phyloP scores from a whole-genome alignment of 2,888 invertebrate species.

The Diaperis boleti region DNA sequence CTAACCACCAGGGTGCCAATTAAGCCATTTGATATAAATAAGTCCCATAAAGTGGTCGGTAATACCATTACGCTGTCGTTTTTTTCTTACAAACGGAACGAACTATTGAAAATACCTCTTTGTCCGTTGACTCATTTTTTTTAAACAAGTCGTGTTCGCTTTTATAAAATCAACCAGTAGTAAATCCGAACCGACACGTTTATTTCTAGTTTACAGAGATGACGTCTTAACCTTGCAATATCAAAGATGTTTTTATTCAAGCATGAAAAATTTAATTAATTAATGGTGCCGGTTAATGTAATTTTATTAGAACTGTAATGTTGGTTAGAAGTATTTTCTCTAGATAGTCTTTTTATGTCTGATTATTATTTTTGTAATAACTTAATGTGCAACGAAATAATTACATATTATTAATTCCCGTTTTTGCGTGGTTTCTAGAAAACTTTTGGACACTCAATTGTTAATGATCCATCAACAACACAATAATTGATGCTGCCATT shows the following conservation, averaged over 20 bases:
- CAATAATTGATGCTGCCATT: no score
- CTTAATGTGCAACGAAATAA: no score
- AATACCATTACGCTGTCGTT: slow-evolving; percentile 4
- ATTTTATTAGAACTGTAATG: slow-evolving; percentile 14
- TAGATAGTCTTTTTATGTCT: no score
- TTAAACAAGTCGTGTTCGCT: slow-evolving; percentile 20
- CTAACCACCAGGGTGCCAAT: slow-evolving; percentile 36
- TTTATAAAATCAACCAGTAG: slow-evolving; percentile 32
- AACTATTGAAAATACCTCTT: slow-evolving; percentile 18
- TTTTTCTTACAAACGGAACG: slow-evolving; percentile 12
- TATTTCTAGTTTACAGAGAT: slow-evolving; percentile 29
- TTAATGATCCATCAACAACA: no score
- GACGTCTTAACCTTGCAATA: slow-evolving; percentile 33
- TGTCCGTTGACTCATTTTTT: slow-evolving; percentile 24
- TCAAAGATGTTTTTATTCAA: slow-evolving; percentile 30
- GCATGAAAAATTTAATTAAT: slow-evolving; percentile 35
- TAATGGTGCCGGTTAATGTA: slow-evolving; percentile 30
- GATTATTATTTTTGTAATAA: no score
- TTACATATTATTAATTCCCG: no score
- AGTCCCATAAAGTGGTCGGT: slow-evolving; percentile 7
- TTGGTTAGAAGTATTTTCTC: no score
- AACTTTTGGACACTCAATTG: no score
- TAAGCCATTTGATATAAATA: slow-evolving; percentile 35
- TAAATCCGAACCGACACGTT: slow-evolving; percentile 32
- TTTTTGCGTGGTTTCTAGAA: no score